A percentile compares a stretch with the other conserved stretches of the same genome.
phyloP scores from a whole-genome alignment of 2,113 vertebrate genomes.

The Scolopax mira region DNA sequence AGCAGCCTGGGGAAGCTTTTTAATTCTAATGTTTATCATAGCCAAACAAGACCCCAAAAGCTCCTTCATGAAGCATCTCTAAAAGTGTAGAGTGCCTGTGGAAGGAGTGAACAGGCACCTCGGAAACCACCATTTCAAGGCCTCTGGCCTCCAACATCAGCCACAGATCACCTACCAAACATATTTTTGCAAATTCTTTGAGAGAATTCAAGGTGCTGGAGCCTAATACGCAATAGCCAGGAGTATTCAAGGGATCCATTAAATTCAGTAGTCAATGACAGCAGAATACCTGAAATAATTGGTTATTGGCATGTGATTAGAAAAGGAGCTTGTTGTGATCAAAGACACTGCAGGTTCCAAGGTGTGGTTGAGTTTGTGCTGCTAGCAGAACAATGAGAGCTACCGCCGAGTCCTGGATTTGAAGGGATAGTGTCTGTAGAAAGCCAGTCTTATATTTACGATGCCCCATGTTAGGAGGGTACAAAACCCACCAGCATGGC shows the following conservation, averaged over 20 bases:
- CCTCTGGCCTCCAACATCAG: not conserved
- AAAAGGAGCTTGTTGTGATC: not conserved
- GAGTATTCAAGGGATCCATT: not conserved
- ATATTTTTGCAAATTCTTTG: not conserved
- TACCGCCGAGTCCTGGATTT: not conserved
- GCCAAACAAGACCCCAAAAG: not conserved
- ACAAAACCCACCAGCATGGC: not conserved
- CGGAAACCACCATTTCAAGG: not conserved
- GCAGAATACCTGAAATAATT: not conserved
- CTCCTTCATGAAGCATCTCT: not conserved
- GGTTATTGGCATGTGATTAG: accelerated
- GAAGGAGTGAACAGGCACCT: not conserved
- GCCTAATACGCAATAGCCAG: not conserved
- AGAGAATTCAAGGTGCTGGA: not conserved
- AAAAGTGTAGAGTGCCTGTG: not conserved
- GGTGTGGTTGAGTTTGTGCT: not conserved
- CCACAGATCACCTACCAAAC: not conserved
- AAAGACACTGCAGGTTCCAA: not conserved
- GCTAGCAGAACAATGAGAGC: not conserved
- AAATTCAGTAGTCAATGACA: not conserved
- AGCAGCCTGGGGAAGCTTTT: not conserved
- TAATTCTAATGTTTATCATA: not conserved
- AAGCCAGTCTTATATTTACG: not conserved
- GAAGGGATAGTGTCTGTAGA: not conserved
- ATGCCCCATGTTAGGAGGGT: not conserved